These are phyloP conservation scores for Puntigrus tetrazona DNA, from an alignment of 2,113 vertebrate genomes.

Conservation along the genomic window DNA sequence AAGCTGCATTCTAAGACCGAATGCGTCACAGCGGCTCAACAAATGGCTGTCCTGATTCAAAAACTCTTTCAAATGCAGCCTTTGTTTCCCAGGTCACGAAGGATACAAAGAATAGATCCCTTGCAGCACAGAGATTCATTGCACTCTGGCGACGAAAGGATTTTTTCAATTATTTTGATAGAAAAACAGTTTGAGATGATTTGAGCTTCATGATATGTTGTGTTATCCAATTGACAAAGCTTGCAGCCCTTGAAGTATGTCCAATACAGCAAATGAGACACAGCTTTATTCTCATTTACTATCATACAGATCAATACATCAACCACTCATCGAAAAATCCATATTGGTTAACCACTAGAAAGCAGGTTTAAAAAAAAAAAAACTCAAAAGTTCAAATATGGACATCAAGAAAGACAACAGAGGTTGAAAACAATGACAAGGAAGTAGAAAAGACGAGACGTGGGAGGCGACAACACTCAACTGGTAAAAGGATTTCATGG, in stretches of 20 bases:
- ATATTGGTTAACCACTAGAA: neutral
- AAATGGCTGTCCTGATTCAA: neutral
- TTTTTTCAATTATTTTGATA: too few species aligned
- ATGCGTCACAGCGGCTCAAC: neutral
- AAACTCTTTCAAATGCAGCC: too few species aligned
- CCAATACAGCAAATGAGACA: neutral
- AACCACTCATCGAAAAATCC: neutral
- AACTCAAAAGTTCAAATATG: neutral
- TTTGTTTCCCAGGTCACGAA: too few species aligned
- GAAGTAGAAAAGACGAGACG: constrained; percentile 21
- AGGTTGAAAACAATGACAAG: constrained; percentile 14
- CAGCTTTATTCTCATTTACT: neutral
- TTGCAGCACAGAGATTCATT: neutral
- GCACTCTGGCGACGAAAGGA: too few species aligned
- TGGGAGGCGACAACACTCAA: neutral
- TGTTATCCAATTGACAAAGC: neutral
- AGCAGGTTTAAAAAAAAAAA: neutral
- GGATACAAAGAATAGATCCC: too few species aligned
- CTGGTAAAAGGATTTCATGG: constrained; percentile 44
- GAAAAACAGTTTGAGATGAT: neutral
- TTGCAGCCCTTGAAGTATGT: neutral
- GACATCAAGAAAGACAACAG: neutral
- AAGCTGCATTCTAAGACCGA: neutral
- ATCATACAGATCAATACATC: neutral
- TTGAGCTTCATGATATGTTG: neutral